phyloP scores from a whole-genome alignment of 2,888 invertebrate genomes.

The Biston betularia region DNA sequence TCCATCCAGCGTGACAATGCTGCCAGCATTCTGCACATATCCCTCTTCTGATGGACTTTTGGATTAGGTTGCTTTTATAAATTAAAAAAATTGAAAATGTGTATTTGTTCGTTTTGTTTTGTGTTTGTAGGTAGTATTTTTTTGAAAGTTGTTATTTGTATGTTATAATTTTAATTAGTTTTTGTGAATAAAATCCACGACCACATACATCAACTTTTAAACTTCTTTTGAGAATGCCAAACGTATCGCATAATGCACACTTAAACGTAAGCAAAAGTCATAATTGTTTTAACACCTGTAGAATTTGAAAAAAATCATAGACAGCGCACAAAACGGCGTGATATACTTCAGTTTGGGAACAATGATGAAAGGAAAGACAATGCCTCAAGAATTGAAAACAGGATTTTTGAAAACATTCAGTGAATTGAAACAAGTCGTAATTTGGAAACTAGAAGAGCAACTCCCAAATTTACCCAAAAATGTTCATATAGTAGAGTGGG shows the following conservation, averaged over 20 bases:
- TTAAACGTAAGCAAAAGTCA: background rate
- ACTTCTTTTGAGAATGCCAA: background rate
- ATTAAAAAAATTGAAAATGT: no score
- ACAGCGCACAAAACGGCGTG: constrained; percentile 63
- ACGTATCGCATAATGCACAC: no score
- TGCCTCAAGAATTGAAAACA: constrained; percentile 55
- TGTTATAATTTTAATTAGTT: no score
- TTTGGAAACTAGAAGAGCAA: constrained; percentile 73
- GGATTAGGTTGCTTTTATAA: no score
- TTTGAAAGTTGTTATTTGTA: no score
- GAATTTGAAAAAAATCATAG: constrained; percentile 71
- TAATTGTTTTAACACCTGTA: constrained; percentile 42
- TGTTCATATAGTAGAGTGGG: constrained; percentile 69
- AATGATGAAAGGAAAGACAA: constrained; percentile 57
- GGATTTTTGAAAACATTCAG: constrained; percentile 61
- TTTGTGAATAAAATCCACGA: no score
- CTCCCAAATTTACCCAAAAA: constrained; percentile 62
- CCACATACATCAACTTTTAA: no score
- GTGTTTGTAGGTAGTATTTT: no score
- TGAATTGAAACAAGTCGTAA: constrained; percentile 64
- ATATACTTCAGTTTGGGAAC: constrained; percentile 75
- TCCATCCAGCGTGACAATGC: no score
- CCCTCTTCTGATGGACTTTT: no score
- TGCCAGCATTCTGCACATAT: no score
- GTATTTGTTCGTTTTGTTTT: no score